Percentiles rank a stretch among this genome's conserved stretches.
Evolutionary conservation across 64 coral and sea anemone species (phyloP).

Genomic region (Porites lutea): DNA sequence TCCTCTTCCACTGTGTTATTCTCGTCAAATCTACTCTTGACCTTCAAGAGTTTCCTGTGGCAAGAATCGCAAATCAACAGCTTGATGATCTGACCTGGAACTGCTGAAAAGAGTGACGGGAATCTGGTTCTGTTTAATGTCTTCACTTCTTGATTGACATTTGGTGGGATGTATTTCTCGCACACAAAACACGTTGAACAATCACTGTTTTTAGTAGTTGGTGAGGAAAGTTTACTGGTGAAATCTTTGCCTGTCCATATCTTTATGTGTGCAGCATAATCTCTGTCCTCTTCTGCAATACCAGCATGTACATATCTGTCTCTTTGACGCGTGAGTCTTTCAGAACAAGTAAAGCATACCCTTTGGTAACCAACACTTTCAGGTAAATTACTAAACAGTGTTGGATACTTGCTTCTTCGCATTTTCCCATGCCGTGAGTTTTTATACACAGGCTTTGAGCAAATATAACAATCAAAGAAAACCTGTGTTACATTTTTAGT

Average conservation of each 20-base stretch:
- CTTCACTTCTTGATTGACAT: slow-evolving; percentile 37
- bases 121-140: slow-evolving; percentile 66
- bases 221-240: neutral
- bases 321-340: slow-evolving; percentile 65
- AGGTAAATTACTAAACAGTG: slow-evolving; percentile 55
- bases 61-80: slow-evolving; percentile 67
- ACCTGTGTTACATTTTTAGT: neutral
- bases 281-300: slow-evolving; percentile 66
- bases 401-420: slow-evolving; percentile 72
- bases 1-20: slow-evolving; percentile 65
- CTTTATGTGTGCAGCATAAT: slow-evolving; percentile 84
- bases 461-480: slow-evolving; percentile 75
- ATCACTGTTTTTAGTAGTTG: slow-evolving; percentile 1
- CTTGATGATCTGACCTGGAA: slow-evolving; percentile 33
- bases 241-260: slow-evolving; percentile 74
- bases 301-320: slow-evolving; percentile 69
- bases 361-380: slow-evolving; percentile 68
- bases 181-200: slow-evolving; percentile 77
- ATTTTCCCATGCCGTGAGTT: slow-evolving; percentile 57
- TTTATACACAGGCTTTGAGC: slow-evolving; percentile 54
- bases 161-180: slow-evolving; percentile 55
- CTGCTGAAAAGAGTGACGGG: slow-evolving; percentile 69
- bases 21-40: slow-evolving; percentile 81
- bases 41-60: slow-evolving; percentile 71
- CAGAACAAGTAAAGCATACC: slow-evolving; percentile 78